Conservation (phyloP, 1,140 invertebrate genomes). For the Heliconius himera region DNA sequence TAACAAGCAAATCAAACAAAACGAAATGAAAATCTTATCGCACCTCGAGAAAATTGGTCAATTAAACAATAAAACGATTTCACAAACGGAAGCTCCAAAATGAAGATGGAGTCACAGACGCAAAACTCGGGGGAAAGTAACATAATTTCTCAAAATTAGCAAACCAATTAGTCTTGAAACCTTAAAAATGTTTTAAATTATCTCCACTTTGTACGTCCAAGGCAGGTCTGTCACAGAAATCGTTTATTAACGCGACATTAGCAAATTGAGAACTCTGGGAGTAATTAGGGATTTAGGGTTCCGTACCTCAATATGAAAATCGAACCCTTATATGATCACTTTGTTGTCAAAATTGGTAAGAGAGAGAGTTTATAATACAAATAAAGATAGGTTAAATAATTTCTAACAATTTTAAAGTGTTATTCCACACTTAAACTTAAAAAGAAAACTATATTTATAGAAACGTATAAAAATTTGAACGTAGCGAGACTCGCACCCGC, state of each 20-base stretch:
- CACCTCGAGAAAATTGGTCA: neutral
- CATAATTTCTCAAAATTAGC: constrained; percentile 1
- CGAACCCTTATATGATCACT: too few species aligned
- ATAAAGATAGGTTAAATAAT: too few species aligned
- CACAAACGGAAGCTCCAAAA: constrained; percentile 5
- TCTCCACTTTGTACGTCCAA: neutral
- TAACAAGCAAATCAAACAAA: neutral
- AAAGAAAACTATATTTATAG: too few species aligned
- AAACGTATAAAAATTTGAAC: too few species aligned
- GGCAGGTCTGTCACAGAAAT: constrained; percentile 25
- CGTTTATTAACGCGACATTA: constrained; percentile 33
- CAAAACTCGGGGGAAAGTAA: constrained; percentile 5
- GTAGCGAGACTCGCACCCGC: too few species aligned
- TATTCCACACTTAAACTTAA: too few species aligned
- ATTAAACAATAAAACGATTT: neutral
- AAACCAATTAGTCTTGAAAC: constrained; percentile 15
- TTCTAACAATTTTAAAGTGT: too few species aligned
- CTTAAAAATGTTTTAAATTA: constrained; percentile 19
- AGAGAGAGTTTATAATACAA: too few species aligned
- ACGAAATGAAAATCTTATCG: constrained; percentile 6
- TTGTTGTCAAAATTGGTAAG: too few species aligned
- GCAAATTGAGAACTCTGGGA: constrained; percentile 28
- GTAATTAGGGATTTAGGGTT: constrained; percentile 26
- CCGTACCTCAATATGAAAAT: too few species aligned
- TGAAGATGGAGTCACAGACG: neutral